Conservation (phyloP, 2,797 vertebrate species). For the Scolopax bukidnonensis region DNA sequence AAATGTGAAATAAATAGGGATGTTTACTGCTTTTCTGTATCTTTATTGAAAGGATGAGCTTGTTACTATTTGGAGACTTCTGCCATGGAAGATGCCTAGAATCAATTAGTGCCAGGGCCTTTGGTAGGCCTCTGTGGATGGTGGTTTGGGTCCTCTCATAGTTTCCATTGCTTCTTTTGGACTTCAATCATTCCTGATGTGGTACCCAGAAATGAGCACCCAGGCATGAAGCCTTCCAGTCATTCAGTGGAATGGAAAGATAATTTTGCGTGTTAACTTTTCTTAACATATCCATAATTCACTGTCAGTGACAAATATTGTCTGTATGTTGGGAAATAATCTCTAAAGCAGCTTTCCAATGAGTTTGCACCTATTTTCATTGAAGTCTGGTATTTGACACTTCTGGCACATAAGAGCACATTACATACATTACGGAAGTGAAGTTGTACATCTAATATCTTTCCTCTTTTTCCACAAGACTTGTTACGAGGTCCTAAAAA, state of each 20-base stretch:
- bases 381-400: neutral
- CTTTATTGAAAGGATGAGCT: neutral
- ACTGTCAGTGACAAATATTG: neutral
- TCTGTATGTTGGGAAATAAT: neutral
- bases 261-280: neutral
- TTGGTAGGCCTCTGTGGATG: neutral
- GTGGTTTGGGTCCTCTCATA: neutral
- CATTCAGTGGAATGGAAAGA: neutral
- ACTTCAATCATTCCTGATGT: neutral
- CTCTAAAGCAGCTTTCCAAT: neutral
- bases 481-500: neutral
- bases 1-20: neutral
- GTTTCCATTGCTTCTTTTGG: neutral
- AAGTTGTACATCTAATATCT: neutral
- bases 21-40: neutral
- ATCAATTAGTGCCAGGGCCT: neutral
- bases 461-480: neutral
- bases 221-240: neutral
- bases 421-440: accelerated
- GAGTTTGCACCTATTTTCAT: neutral
- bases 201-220: neutral
- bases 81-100: neutral
- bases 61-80: neutral
- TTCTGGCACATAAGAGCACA: neutral
- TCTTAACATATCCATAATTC: neutral